Evolutionary conservation across 2,888 invertebrate species (phyloP).

Genomic region (Teinopalpus imperialis): DNA sequence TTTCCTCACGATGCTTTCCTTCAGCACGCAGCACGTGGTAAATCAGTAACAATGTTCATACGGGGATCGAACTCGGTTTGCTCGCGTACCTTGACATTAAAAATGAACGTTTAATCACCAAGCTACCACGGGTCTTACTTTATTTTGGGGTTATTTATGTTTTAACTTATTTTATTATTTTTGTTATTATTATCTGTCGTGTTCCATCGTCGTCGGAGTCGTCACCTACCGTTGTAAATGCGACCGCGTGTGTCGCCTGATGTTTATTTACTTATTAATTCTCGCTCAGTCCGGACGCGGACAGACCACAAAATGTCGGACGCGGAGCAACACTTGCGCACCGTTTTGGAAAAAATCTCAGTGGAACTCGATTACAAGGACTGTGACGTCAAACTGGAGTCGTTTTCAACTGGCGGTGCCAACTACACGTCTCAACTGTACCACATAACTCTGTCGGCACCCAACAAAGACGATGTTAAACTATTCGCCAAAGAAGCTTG

Average conservation of each 20-base stretch:
- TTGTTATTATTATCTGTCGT: no score
- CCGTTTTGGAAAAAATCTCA: slow-evolving; percentile 40
- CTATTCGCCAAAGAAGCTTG: slow-evolving; percentile 43
- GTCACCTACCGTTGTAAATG: slow-evolving; percentile 7
- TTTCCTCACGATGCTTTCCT: no score
- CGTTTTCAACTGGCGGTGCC: slow-evolving; percentile 45
- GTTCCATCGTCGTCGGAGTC: background rate
- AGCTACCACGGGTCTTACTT: no score
- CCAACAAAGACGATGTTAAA: slow-evolving; percentile 34
- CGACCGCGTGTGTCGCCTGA: background rate
- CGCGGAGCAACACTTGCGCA: slow-evolving; percentile 35
- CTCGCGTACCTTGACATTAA: no score
- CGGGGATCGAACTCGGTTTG: no score
- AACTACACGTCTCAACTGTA: slow-evolving; percentile 53
- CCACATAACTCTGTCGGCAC: slow-evolving; percentile 36
- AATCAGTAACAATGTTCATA: no score
- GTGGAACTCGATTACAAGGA: slow-evolving; percentile 37
- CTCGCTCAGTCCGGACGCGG: slow-evolving; percentile 10
- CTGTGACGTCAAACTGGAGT: slow-evolving; percentile 35
- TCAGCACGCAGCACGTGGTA: no score
- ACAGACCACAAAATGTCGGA: slow-evolving; percentile 38
- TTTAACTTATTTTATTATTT: no score
- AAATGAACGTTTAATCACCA: no score
- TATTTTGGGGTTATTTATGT: no score
- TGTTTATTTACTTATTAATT: slow-evolving; percentile 1